Conservation (phyloP, 1,140 invertebrate genomes). For the Ceratosolen fusciceps region DNA sequence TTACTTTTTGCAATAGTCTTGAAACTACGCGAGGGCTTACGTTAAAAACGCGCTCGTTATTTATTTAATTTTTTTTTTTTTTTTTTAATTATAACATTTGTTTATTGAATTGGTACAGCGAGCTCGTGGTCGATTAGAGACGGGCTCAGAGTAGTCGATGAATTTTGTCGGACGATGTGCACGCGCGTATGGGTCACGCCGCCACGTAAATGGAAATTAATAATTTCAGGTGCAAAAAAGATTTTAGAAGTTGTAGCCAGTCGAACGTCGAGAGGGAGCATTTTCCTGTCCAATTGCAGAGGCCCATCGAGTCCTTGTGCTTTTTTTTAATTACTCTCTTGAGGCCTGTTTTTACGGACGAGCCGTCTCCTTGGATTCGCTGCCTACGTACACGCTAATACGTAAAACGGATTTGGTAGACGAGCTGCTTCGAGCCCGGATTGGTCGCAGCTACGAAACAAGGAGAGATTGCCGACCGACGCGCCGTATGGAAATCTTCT, state of each 20-base stretch:
- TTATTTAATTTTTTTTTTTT: no score
- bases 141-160: no score
- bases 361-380: background rate
- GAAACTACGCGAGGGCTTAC: slow-evolving; percentile 14
- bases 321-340: slow-evolving; percentile 12
- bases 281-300: background rate
- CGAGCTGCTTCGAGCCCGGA: no score
- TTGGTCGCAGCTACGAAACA: slow-evolving; percentile 20
- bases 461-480: background rate
- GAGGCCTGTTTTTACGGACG: background rate
- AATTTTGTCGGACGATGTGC: no score
- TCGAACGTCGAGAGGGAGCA: background rate
- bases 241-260: background rate
- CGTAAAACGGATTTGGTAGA: slow-evolving; percentile 20
- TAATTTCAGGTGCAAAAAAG: background rate
- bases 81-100: no score
- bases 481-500: slow-evolving; percentile 63
- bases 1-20: slow-evolving; percentile 30
- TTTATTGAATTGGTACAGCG: no score
- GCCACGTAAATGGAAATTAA: no score
- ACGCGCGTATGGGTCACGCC: no score
- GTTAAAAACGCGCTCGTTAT: no score
- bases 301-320: background rate
- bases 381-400: background rate
- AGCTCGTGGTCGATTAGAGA: no score